Evolutionary conservation across 2,113 vertebrate species (phyloP), one percentile per base, ranked within the genome.

Genomic region (Hiodon tergisus): DNA sequence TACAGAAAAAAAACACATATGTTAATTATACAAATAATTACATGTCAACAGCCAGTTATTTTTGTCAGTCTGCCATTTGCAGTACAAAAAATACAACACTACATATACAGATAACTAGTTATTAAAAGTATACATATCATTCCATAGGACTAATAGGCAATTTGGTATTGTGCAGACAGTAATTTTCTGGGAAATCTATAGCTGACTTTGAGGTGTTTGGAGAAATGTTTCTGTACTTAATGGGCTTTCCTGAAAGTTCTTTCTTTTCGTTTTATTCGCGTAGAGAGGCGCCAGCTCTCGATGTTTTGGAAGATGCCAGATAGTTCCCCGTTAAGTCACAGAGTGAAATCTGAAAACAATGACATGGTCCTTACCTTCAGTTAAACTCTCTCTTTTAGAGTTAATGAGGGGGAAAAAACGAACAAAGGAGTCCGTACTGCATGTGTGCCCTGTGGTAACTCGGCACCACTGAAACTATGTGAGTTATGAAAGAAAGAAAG

Each of bases 351-450:
- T 92, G 92, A 93, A 91, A 88, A 89, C 83, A 89, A 94, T 90
- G 90, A 92, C 89, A 91, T 81, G 86, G 90, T 91, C 87, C 89
- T 92, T 91, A 89, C 83, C 87, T 89, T 91, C 88, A 89, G 88
- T 88, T 88, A 91, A 87, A 88, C 88, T 87, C 86, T 88, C 86
- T 89, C 79, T 77, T 88, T 87, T 86, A 90, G 81, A 86, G 89
- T 89, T 89, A 87, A 95, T 93, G 89, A 94, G 31, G 31, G 31
- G 89, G 94, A 93, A 90, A 93, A 90, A 93, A 94, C 93, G 93
- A 90, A 88, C 80, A 84, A 88, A 88, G 86, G 89, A 90, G 87
- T 85, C 86, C 77, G 83, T 87, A 87, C 88, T 85, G 91, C 92
- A 93, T 91, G 88, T 92, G 90, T 81, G 88, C 31, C 88, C 86